Evolutionary conservation across 35 echinoderm and acorn worm genomes (phyloP), one percentile per base, ranked within the genome.

Genomic region (Lytechinus variegatus): DNA sequence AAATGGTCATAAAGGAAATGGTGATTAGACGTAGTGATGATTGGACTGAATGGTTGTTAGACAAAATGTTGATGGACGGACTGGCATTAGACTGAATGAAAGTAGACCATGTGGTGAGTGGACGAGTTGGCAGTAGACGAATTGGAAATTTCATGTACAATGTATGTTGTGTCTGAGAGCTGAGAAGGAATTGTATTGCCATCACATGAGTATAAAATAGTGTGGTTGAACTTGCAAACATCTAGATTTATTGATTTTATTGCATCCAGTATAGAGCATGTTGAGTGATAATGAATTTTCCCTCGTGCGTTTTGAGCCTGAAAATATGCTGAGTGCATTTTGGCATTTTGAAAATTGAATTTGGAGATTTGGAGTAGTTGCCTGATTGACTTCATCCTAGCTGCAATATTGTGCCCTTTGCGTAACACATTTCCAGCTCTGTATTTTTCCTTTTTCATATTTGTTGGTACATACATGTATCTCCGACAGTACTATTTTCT

Each of bases 291-390:
- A 79, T 16, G 66, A 79, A 79, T 24, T 79, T 19, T 6, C 21
- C 8, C 66, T 79, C 66, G 14, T 79, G 21, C 24, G n/a, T 79
- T 44, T 79, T 79, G 66, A 79, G 66, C 66, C 66, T 8, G 16
- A 14, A 79, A 79, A 24, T 79, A 24, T 79, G 66, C 21, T n/a
- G 66, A 79, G 66, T 79, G 66, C 66, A 79, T 79, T 79, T 79
- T 79, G 6, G 66, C 19, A 4, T 79, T 79, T 24, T 24, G n/a
- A 24, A 79, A 79, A 79, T 79, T 19, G 66, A 79, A 79, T 79
- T 79, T n/a, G 66, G 66, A 79, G n/a, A 79, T 79, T 79, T n/a
- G 66, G 66, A 79, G n/a, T 79, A 79, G 66, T 24, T 79, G 66
- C 66, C 56, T 13, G 9, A 9, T 58, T 44, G 33, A 44, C 33